Evolutionary conservation across 2,797 vertebrate genomes (phyloP).

Genomic region (Lagocephalus sceleratus): DNA sequence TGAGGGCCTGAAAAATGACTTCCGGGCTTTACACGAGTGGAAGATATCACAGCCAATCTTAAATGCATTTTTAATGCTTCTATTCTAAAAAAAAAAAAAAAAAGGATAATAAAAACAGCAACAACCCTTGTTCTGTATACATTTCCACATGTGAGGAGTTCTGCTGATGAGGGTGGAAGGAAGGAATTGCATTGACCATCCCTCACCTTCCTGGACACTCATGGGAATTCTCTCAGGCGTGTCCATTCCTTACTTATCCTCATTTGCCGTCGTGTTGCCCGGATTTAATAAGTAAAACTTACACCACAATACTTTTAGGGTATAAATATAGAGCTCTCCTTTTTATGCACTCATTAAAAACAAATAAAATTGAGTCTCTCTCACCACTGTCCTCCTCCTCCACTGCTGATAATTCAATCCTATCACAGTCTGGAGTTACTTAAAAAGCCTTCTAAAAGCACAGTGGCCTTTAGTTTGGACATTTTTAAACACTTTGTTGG

Average conservation of each 20-base stretch:
- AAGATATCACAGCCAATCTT: no score
- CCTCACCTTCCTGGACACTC: neutral
- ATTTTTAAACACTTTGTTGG: constrained; percentile 8
- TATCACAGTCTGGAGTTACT: neutral
- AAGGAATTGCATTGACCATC: no score
- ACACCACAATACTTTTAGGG: constrained; percentile 14
- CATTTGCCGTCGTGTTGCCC: neutral
- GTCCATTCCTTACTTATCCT: constrained; percentile 6
- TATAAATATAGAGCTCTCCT: constrained; percentile 8
- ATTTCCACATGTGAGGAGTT: no score
- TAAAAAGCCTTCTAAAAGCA: neutral
- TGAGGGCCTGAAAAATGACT: no score
- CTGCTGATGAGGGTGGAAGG: no score
- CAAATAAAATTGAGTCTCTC: constrained; percentile 6
- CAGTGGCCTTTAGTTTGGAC: constrained; percentile 9
- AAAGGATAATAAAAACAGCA: no score
- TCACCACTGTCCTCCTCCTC: neutral
- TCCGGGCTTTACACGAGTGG: no score
- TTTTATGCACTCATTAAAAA: constrained; percentile 17
- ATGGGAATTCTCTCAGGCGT: constrained; percentile 9
- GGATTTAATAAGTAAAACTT: constrained; percentile 22
- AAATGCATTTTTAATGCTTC: no score
- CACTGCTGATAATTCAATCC: constrained; percentile 9
- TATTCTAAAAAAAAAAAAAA: no score
- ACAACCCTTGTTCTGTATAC: no score